Evolutionary conservation across 2,113 vertebrate genomes (phyloP).

Genomic region (Jacana jacana): DNA sequence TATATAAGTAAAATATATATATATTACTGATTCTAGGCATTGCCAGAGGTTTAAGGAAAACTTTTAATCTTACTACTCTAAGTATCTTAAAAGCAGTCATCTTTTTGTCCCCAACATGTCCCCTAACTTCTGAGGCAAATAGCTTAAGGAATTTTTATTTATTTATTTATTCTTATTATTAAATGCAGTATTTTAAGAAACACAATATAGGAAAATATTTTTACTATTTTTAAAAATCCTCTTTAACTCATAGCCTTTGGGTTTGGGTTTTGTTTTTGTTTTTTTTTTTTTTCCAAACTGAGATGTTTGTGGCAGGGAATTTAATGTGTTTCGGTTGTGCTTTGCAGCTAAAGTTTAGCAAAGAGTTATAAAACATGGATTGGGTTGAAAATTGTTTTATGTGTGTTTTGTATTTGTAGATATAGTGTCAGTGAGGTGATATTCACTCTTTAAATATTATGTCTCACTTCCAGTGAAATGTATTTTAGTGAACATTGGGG

Average conservation of each 20-base stretch:
- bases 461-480: background rate
- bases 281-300: background rate
- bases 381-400: background rate
- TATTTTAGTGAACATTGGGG: background rate
- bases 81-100: background rate
- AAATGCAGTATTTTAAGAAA: background rate
- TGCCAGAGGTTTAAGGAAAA: background rate
- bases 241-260: background rate
- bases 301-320: rapidly evolving
- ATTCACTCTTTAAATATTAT: background rate
- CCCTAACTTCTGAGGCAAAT: background rate
- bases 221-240: background rate
- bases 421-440: background rate
- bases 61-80: background rate
- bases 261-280: no score
- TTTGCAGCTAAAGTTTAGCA: background rate
- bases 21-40: background rate
- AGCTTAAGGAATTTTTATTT: background rate
- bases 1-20: background rate
- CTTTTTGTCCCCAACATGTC: background rate
- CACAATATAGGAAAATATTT: background rate
- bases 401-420: background rate
- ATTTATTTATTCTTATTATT: background rate
- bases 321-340: background rate
- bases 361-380: background rate